Percentiles rank a stretch among this genome's conserved stretches.
These are phyloP conservation scores for Nyctalus aviator DNA, from an alignment of 2,797 vertebrate species.

Conservation along the genomic window DNA sequence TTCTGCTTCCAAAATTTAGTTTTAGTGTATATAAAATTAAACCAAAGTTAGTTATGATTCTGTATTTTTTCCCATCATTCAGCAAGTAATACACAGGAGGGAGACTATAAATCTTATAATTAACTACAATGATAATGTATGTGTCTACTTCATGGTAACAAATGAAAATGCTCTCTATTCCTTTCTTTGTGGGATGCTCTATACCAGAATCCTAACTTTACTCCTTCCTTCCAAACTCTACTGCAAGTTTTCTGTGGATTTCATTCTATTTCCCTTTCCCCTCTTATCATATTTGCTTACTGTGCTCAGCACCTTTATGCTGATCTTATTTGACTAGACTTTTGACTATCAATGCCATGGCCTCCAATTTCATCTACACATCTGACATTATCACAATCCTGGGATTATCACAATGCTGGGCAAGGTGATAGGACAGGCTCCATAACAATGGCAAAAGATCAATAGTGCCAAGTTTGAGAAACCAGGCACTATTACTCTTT, in stretches of 20 bases:
- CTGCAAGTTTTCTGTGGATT: neutral
- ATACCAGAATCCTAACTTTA: neutral
- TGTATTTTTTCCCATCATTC: conserved; percentile 45
- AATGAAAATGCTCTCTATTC: neutral
- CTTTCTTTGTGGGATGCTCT: neutral
- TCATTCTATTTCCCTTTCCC: neutral
- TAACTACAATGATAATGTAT: neutral
- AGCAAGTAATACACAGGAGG: conserved; percentile 40
- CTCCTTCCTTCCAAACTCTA: neutral
- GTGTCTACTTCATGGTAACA: neutral
- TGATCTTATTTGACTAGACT: neutral
- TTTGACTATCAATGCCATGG: neutral
- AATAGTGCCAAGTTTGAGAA: neutral
- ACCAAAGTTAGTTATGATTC: conserved; percentile 51
- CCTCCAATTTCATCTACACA: neutral
- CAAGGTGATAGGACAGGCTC: neutral
- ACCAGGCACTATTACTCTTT: neutral
- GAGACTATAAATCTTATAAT: conserved; percentile 57
- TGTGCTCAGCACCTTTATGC: neutral
- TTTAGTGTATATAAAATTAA: conserved; percentile 29
- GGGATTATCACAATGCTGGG: neutral
- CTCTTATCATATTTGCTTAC: neutral
- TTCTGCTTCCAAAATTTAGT: conserved; percentile 20
- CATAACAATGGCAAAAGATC: neutral
- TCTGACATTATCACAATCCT: no score